Base-by-base conservation (phyloP, 2,113 vertebrate species). In the Lonchura striata region DNA sequence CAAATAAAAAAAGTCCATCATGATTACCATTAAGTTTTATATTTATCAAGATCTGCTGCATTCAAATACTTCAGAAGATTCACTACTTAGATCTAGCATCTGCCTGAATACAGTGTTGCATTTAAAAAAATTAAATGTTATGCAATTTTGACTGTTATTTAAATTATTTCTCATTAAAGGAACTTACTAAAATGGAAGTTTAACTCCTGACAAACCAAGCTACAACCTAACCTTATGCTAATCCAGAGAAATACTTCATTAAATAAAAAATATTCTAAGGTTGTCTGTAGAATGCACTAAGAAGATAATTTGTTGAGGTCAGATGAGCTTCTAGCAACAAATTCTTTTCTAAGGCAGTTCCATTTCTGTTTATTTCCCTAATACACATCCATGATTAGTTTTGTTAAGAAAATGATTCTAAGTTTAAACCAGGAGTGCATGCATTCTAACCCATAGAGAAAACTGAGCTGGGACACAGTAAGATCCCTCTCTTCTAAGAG, bases 1-100 rank as follows among this genome's bases (percentile, higher is more conserved):
- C 80, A 94, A 91, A 97, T 50, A 14, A 46, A 84, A 94, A 59
- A 85, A 84, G 35, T 82, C 89, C 60, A 76, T 49, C 63, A 4
- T 79, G 78, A 92, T 95, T 91, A 69, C 57, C 5, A 23, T 76
- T 92, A 66, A 80, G 82, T 91, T 95, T 88, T 85, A 21, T 72
- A 94, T 95, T 95, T 90, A 91, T 94, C 79, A 91, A 93, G 87
- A 95, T 94, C 71, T 78, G 18, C 28, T 88, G 63, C 75, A 90
- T 95, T 90, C 79, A 81, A 86, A 75, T 83, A 90, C 92, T 93
- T 96, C 82, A 97, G 81, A 96, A 90, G 92, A 86, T 85, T 90
- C 50, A 63, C 82, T 74, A 61, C 15, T 85, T 74, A 23, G 44
- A 83, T 92, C 75, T 61, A 76, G 39, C 64, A 92, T 93, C 80